Percentiles rank a stretch among this genome's conserved stretches.
Evolutionary conservation across 2,113 vertebrate species (phyloP).

Genomic region (Grallaria varia): DNA sequence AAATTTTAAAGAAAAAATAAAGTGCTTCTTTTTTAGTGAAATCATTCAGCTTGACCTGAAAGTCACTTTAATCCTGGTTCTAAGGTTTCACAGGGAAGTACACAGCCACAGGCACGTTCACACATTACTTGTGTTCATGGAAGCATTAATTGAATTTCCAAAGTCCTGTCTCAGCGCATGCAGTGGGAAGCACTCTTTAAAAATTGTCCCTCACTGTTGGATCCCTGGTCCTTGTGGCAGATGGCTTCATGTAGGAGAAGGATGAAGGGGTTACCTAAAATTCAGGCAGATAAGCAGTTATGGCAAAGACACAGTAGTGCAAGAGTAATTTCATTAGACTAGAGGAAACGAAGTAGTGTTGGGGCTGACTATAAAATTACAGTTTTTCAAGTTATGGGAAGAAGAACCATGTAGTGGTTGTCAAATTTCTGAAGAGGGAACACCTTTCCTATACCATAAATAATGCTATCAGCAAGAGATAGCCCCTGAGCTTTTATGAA

Average conservation of each 20-base stretch:
- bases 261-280: background rate
- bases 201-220: background rate
- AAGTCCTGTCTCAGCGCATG: conserved; percentile 28
- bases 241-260: background rate
- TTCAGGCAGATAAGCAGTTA: background rate
- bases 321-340: background rate
- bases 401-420: background rate
- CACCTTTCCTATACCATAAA: background rate
- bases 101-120: conserved; percentile 54
- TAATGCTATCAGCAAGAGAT: background rate
- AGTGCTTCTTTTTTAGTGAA: background rate
- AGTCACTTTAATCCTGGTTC: conserved; percentile 57
- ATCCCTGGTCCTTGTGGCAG: background rate
- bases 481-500: background rate
- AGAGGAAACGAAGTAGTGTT: background rate
- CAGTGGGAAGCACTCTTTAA: background rate
- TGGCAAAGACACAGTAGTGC: background rate
- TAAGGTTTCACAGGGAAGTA: conserved; percentile 50
- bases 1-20: conserved; percentile 35
- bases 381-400: background rate
- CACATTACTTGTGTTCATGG: conserved; percentile 51
- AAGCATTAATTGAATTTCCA: conserved; percentile 51
- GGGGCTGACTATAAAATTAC: background rate
- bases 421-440: background rate
- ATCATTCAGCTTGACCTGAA: conserved; percentile 44